These are phyloP conservation scores for Pseudanteris insignis DNA, from an alignment of 2,888 invertebrate species.

Conservation along the genomic window DNA sequence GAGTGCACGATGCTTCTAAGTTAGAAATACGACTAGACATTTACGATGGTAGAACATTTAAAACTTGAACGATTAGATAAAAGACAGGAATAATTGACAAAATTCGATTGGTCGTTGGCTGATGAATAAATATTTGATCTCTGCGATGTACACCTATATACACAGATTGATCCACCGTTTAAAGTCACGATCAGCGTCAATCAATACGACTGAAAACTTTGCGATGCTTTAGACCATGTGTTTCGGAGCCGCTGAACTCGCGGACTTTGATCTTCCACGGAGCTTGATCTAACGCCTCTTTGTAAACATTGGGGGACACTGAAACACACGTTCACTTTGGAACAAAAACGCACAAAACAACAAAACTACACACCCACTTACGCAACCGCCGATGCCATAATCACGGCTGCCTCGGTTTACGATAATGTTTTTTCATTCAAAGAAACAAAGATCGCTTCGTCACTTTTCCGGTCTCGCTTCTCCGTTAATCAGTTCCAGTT, in stretches of 20 bases:
- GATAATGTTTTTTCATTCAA: constrained; percentile 14
- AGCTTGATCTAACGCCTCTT: constrained; percentile 15
- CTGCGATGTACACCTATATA: constrained; percentile 25
- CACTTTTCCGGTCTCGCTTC: no score
- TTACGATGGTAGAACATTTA: constrained; percentile 53
- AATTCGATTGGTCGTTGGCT: constrained; percentile 54
- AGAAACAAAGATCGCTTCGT: no score
- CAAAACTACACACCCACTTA: constrained; percentile 11
- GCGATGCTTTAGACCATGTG: constrained; percentile 26
- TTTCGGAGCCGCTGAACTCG: constrained; percentile 4
- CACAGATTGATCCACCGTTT: constrained; percentile 16
- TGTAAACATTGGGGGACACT: constrained; percentile 38
- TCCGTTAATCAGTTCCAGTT: no score
- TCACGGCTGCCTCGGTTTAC: constrained; percentile 22
- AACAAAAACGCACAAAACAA: constrained; percentile 13
- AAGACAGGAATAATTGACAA: constrained; percentile 59
- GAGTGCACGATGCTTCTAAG: constrained; percentile 5
- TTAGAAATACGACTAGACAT: constrained; percentile 48
- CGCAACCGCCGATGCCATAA: constrained; percentile 3
- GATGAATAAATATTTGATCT: constrained; percentile 33
- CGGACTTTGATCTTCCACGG: constrained; percentile 22
- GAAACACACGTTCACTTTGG: constrained; percentile 25
- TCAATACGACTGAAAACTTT: constrained; percentile 13
- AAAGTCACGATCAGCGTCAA: constrained; percentile 25
- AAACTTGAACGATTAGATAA: constrained; percentile 53